Evolutionary conservation across 2,888 invertebrate species (phyloP), one percentile per base, ranked within the genome.

Genomic region (Pelosia muscerda): DNA sequence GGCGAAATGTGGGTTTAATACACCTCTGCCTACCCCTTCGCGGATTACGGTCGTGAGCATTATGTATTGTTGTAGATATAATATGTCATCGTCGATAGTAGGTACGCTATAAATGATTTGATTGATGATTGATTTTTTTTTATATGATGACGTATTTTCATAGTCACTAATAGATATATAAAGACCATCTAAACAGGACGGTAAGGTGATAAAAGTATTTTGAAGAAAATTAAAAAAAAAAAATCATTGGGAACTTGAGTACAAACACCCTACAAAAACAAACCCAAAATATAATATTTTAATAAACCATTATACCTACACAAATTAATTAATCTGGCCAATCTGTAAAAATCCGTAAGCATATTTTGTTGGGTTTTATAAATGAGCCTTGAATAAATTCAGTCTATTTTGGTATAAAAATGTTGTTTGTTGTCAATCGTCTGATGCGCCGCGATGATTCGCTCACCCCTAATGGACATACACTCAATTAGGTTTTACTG

Each of bases 401-500:
- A 22, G 63, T 19, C 59, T 77, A 72, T 77, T 77, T 78, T 49
- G 63, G 70, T 31, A 66, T 73, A 78, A 78, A 78, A 79, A 73
- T 76, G 70, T 78, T 76, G 79, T 79, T 78, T 76, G 79, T 79
- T 81, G 81, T 78, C 79, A 81, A 81, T 79, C 73, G 79, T 71
- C 68, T 78, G 72, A 76, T 79, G 73, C 77, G 55, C 66, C 69
- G 75, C 74, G 72, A 79, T 78, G 74, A 79, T 78, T 78, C 76
- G 71, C 68, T 71, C 61, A 75, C 80, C 87, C 88, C 84, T 91
- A 92, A 93, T 92, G 92, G 92, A 83, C 90, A 89, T 89, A 92
- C 92, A 92, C 91, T 92, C 93, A 93, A 93, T 93, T 93, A 93
- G 89, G 86, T 91, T 92, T 92, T 91, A 93, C 91, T 87, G 89